Evolutionary conservation across 2,113 vertebrate genomes (phyloP).

Genomic region (Elaphurus davidianus): DNA sequence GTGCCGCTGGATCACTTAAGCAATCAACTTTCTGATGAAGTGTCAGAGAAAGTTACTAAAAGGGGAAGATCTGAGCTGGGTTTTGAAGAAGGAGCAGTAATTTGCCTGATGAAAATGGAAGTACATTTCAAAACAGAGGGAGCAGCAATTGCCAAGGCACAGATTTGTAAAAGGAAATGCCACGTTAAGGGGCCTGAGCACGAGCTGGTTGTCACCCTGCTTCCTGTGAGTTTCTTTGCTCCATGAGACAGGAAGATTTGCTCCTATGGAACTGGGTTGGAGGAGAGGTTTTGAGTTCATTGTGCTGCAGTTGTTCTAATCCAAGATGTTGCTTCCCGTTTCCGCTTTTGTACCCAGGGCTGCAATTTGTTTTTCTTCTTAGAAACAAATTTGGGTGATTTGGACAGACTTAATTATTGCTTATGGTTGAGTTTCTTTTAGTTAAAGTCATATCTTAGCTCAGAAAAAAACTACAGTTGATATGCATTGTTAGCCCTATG

Average conservation of each 20-base stretch:
- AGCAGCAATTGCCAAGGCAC: constrained; percentile 13
- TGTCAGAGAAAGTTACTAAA: constrained; percentile 25
- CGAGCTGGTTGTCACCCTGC: background rate
- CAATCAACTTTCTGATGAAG: background rate
- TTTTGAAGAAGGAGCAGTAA: constrained; percentile 31
- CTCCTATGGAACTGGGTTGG: background rate
- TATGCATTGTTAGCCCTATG: background rate
- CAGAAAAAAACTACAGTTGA: constrained; percentile 18
- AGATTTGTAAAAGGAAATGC: constrained; percentile 20
- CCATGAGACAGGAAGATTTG: background rate
- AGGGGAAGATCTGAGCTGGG: background rate
- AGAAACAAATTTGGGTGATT: constrained; percentile 44
- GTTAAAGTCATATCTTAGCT: constrained; percentile 20
- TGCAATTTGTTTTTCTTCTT: constrained; percentile 22
- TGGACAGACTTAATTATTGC: constrained; percentile 13
- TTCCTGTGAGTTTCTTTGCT: background rate
- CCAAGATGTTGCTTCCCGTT: background rate
- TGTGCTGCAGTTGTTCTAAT: background rate
- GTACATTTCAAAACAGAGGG: background rate
- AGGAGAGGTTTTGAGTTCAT: background rate
- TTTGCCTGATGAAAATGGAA: constrained; percentile 48
- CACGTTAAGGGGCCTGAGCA: background rate
- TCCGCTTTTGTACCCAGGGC: background rate
- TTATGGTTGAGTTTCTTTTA: constrained; percentile 40
- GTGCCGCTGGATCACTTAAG: background rate